phyloP scores from a whole-genome alignment of 30 jellyfish, hydroid and myxozoan genomes.

The Aurelia sp. region DNA sequence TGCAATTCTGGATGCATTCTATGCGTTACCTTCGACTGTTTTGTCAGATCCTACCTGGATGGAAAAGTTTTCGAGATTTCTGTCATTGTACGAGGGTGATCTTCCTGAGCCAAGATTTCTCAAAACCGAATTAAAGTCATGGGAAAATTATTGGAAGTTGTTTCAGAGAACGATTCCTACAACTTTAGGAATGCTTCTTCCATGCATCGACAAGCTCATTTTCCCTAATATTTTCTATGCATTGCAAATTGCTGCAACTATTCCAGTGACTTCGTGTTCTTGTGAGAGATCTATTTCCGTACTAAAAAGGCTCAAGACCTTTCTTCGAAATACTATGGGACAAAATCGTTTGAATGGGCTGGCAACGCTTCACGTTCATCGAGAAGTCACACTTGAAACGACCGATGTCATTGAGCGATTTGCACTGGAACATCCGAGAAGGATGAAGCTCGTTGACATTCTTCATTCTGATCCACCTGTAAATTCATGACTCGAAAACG shows the following conservation, averaged over 20 bases:
- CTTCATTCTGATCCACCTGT: slow-evolving; percentile 26
- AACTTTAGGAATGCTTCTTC: slow-evolving; percentile 27
- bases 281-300: slow-evolving; percentile 68
- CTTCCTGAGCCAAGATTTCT: slow-evolving; percentile 62
- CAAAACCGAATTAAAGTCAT: slow-evolving; percentile 42
- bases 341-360: slow-evolving; percentile 45
- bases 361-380: slow-evolving; percentile 35
- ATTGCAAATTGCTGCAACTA: slow-evolving; percentile 52
- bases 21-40: slow-evolving; percentile 43
- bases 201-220: slow-evolving; percentile 39
- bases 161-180: slow-evolving; percentile 28
- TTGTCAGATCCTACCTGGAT: slow-evolving; percentile 2
- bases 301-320: slow-evolving; percentile 45
- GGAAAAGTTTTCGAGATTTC: slow-evolving; percentile 35
- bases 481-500: slow-evolving; percentile 8
- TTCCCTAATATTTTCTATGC: slow-evolving; percentile 61
- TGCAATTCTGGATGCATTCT: slow-evolving; percentile 15
- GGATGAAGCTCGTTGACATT: slow-evolving; percentile 35
- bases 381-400: slow-evolving; percentile 8
- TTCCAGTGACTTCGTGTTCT: slow-evolving; percentile 70
- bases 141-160: slow-evolving; percentile 49
- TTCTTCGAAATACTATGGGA: slow-evolving; percentile 51
- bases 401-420: slow-evolving; percentile 17
- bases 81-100: slow-evolving; percentile 33
- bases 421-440: slow-evolving; percentile 34